Evolutionary conservation across 2,113 vertebrate genomes (phyloP).

Genomic region (Gobio gobio): DNA sequence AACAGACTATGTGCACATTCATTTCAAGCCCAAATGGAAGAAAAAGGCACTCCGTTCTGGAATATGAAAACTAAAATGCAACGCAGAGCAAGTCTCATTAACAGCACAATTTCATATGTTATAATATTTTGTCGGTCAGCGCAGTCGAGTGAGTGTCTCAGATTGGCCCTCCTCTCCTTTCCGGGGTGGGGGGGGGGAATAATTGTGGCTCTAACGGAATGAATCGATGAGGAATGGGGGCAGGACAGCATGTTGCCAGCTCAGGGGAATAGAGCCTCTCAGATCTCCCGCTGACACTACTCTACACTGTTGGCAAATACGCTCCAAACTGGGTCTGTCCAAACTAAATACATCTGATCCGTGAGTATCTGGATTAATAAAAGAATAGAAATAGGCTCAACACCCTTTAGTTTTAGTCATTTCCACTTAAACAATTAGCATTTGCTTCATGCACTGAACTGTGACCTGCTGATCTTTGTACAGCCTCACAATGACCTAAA

Average conservation of each 20-base stretch:
- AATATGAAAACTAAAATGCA: background rate
- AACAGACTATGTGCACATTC: background rate
- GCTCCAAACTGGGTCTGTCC: background rate
- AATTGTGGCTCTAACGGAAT: constrained; percentile 55
- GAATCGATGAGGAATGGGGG: constrained; percentile 62
- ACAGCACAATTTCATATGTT: constrained; percentile 37
- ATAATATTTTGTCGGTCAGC: constrained; percentile 25
- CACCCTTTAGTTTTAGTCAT: background rate
- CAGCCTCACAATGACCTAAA: background rate
- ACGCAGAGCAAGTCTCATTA: background rate
- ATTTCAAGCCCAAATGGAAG: background rate
- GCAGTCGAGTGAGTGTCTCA: background rate
- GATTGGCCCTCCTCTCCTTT: constrained; percentile 22
- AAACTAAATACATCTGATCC: background rate
- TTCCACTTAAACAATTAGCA: background rate
- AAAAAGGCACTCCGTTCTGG: background rate
- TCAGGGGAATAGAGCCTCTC: constrained; percentile 30
- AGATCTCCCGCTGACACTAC: constrained; percentile 21
- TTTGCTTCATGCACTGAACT: background rate
- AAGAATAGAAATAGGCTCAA: background rate
- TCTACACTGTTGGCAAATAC: constrained; percentile 32
- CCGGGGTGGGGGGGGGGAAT: constrained; percentile 40
- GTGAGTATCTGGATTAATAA: background rate
- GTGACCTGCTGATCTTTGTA: no score
- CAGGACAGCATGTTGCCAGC: constrained; percentile 46